Evolutionary conservation across 2,888 invertebrate species (phyloP), one percentile per base, ranked within the genome.

Genomic region (Philereme transversata): DNA sequence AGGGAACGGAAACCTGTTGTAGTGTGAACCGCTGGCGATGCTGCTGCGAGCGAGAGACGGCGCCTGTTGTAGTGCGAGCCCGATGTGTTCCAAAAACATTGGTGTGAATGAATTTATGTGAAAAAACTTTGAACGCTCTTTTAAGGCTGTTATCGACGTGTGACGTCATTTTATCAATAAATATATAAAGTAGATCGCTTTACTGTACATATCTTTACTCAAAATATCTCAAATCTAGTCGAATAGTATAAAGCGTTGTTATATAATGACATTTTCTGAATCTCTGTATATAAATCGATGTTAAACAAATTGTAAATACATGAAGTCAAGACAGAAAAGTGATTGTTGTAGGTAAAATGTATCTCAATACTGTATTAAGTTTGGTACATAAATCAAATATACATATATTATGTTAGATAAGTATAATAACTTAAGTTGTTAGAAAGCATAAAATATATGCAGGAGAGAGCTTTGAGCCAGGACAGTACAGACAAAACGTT

Each of bases 1-100:
- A 86, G 84, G 55, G 88, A 84, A 67, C 71, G 91, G n/a, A 86
- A 83, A 71, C 91, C 91, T 0, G 83, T 92, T 34, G 70, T 91
- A 59, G 91, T 90, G 34, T 90, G 74, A 77, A 67, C 1, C 22
- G 22, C 22, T 22, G 22, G 22, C 22, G 22, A 22, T 22, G 22
- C 22, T 22, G 22, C 22, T 22, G 22, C 22, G 36, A 36, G 36
- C 7, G 36, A 36, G 36, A 7, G 36, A 36, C 5, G 1, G 36
- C 36, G 36, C 36, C 36, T 36, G 36, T 36, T 7, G 36, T 36
- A 36, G 3, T 36, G 36, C 7, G 36, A 36, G 3, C 5, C 36
- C 7, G 36, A 36, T 6, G 5, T 36, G 36, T 36, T 36, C 36
- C 36, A 6, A 5, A 38, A 11, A 33, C 58, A 47, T 45, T 33